Conservation (phyloP, 1,140 invertebrate species). For the Holotrichia oblita region DNA sequence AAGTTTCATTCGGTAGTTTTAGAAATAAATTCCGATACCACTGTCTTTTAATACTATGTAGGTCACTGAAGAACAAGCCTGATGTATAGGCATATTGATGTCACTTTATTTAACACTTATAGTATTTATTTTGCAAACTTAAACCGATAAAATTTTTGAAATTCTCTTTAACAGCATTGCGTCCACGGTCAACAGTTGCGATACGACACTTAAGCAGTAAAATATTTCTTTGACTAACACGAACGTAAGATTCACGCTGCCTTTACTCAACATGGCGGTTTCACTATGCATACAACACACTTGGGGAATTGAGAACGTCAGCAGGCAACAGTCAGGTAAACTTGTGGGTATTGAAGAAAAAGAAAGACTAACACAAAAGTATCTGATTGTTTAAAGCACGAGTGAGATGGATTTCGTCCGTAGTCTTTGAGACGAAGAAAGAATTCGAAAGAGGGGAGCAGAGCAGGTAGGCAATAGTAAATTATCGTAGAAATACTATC, state of each 20-base stretch:
- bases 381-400: neutral
- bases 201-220: neutral
- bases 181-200: neutral
- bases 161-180: neutral
- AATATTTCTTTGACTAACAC: neutral
- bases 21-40: neutral
- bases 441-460: conserved; percentile 24
- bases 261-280: conserved; percentile 28
- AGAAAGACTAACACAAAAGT: neutral
- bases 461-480: conserved; percentile 23
- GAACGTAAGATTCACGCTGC: conserved; percentile 24
- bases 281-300: conserved; percentile 15
- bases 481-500: conserved; percentile 27
- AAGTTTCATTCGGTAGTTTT: neutral
- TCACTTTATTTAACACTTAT: neutral
- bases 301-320: conserved; percentile 30
- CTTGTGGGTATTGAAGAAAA: conserved; percentile 34
- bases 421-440: conserved; percentile 4
- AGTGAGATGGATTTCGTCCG: conserved; percentile 10
- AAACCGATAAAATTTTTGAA: conserved; percentile 9
- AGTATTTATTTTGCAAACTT: neutral
- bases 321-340: neutral
- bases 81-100: conserved; percentile 6
- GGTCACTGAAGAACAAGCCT: conserved; percentile 40
- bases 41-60: conserved; percentile 43